A percentile compares a stretch with the other conserved stretches of the same genome.
Evolutionary conservation across 2,888 invertebrate genomes (phyloP).

Genomic region (Hyppa rectilinea): DNA sequence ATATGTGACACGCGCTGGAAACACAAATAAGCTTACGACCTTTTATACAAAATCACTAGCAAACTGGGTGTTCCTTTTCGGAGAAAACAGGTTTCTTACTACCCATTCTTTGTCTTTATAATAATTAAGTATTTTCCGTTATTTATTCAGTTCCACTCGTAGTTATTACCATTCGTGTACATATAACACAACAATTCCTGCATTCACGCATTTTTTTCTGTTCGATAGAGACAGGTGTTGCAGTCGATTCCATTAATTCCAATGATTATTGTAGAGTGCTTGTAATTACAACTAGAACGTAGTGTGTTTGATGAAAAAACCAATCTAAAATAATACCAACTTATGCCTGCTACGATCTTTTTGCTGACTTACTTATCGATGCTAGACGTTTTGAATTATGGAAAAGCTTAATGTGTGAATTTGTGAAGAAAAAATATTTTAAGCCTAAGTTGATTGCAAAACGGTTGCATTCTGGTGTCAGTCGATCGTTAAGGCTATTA

Average conservation of each 20-base stretch:
- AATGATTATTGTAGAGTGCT: conserved; percentile 53
- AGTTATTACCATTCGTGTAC: conserved; percentile 31
- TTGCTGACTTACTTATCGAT: conserved; percentile 22
- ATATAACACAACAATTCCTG: conserved; percentile 39
- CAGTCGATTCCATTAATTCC: conserved; percentile 53
- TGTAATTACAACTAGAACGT: conserved; percentile 44
- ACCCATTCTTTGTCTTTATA: neutral
- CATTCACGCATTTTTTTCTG: conserved; percentile 41
- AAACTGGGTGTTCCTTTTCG: neutral
- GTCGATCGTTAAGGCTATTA: neutral
- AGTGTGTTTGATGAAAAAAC: conserved; percentile 45
- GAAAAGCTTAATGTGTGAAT: conserved; percentile 27
- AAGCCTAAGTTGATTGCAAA: conserved; percentile 10
- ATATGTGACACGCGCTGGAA: neutral
- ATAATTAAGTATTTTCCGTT: conserved; percentile 5
- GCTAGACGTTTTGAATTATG: conserved; percentile 34
- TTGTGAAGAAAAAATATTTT: conserved; percentile 4
- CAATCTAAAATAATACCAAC: conserved; percentile 24
- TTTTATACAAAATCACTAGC: neutral
- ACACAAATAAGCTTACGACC: neutral
- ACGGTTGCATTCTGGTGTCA: neutral
- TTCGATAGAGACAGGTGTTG: conserved; percentile 51
- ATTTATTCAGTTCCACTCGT: conserved; percentile 25
- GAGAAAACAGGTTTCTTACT: neutral
- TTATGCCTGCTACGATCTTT: conserved; percentile 17